These are phyloP conservation scores for Phylloscopus whistleri DNA, from an alignment of 2,113 vertebrate genomes.

Conservation along the genomic window DNA sequence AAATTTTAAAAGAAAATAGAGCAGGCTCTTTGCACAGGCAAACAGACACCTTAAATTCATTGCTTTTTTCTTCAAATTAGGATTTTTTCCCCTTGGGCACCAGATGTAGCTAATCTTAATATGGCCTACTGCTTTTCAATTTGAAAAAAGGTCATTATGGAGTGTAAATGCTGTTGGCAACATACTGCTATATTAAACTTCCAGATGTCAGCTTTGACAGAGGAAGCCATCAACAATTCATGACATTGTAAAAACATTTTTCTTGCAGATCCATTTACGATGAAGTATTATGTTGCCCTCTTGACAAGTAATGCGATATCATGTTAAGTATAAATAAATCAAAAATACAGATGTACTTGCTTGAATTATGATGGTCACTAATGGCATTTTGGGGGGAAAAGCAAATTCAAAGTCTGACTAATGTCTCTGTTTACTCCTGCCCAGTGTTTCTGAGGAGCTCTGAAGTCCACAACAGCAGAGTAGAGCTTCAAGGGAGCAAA, in stretches of 20 bases:
- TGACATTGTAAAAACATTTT: constrained; percentile 55
- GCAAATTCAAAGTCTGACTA: constrained; percentile 5
- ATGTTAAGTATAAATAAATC: constrained; percentile 61
- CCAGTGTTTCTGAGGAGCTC: background rate
- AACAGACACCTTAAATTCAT: background rate
- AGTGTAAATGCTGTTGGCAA: constrained; percentile 9
- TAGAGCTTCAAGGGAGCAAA: background rate
- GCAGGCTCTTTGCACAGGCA: background rate
- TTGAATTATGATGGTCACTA: constrained; percentile 32
- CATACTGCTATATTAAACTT: constrained; percentile 49
- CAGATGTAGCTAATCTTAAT: background rate
- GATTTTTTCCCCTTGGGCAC: background rate
- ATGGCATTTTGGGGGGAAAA: constrained; percentile 35
- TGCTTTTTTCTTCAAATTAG: background rate
- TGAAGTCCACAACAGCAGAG: background rate
- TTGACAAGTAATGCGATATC: constrained; percentile 59
- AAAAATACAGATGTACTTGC: constrained; percentile 23
- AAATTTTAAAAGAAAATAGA: background rate
- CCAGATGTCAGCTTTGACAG: constrained; percentile 52
- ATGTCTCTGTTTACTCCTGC: background rate
- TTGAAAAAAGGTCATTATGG: constrained; percentile 24
- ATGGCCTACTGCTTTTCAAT: background rate
- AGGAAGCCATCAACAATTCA: constrained; percentile 53
- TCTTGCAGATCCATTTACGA: constrained; percentile 47
- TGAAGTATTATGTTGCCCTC: constrained; percentile 55